A percentile compares a stretch with the other conserved stretches of the same genome.
These are phyloP conservation scores for Caenorhabditis tropicalis DNA, from an alignment of 1,140 invertebrate genomes.

Conservation along the genomic window DNA sequence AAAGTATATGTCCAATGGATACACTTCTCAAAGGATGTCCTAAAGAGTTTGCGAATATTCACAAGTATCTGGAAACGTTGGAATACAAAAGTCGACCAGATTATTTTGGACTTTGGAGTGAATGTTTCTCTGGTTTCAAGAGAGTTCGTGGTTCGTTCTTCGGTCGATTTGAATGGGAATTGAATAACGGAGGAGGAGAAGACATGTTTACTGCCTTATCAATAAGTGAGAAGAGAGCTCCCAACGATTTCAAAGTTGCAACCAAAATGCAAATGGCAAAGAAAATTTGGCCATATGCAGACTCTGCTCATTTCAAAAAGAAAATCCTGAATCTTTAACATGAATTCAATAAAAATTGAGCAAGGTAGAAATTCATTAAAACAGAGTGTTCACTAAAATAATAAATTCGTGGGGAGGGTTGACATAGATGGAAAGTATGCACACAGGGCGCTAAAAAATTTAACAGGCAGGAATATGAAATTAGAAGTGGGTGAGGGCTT, in stretches of 20 bases:
- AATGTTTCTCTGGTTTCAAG: constrained; percentile 52
- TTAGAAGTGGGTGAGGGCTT: neutral
- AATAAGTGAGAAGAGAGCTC: constrained; percentile 52
- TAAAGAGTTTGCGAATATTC: constrained; percentile 57
- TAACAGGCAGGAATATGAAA: neutral
- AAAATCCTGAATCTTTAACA: neutral
- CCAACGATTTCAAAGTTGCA: constrained; percentile 19
- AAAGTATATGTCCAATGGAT: constrained; percentile 25
- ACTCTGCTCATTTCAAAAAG: neutral
- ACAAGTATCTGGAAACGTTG: constrained; percentile 58
- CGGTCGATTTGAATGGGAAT: constrained; percentile 56
- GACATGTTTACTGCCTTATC: constrained; percentile 48
- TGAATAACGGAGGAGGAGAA: constrained; percentile 19
- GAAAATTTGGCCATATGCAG: constrained; percentile 16
- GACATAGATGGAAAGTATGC: too few species aligned
- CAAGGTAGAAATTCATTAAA: neutral
- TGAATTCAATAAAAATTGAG: neutral
- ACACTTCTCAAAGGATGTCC: constrained; percentile 56
- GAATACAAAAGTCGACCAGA: constrained; percentile 60
- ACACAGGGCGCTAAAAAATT: neutral
- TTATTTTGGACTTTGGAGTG: constrained; percentile 61
- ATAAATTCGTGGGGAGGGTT: neutral
- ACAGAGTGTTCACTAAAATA: constrained; percentile 17
- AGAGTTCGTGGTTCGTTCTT: constrained; percentile 51
- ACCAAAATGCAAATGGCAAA: constrained; percentile 16